Conservation (phyloP, 2,888 invertebrate species). For the Standfussiana lucernea region DNA sequence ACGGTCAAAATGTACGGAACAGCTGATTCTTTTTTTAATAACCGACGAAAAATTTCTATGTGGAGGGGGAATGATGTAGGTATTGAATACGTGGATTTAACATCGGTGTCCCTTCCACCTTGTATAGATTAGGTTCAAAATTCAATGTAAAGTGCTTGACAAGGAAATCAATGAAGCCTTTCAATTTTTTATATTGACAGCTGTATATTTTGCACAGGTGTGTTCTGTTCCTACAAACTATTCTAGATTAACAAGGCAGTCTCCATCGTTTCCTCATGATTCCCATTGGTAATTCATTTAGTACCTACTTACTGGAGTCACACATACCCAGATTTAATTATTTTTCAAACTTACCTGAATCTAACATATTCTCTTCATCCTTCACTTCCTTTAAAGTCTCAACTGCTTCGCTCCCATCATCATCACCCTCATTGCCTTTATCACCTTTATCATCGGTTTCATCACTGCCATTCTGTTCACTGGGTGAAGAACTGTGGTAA, state of each 20-base stretch:
- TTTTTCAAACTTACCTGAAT: constrained; percentile 79
- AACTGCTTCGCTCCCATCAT: constrained; percentile 42
- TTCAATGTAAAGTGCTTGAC: background rate
- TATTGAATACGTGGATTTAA: too few species aligned
- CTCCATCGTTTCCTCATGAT: background rate
- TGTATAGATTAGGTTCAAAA: background rate
- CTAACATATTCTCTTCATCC: constrained; percentile 86
- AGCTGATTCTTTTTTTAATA: too few species aligned
- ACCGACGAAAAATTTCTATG: too few species aligned
- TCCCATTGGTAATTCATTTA: background rate
- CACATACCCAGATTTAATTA: background rate
- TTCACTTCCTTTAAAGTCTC: constrained; percentile 72
- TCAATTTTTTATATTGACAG: background rate
- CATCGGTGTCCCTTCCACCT: too few species aligned
- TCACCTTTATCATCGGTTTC: constrained; percentile 46
- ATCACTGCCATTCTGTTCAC: constrained; percentile 54
- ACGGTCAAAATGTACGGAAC: too few species aligned
- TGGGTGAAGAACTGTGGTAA: constrained; percentile 77
- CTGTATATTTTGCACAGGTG: background rate
- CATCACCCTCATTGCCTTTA: constrained; percentile 28
- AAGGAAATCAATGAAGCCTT: background rate
- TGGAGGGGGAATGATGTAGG: too few species aligned
- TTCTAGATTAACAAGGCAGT: background rate
- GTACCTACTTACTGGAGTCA: background rate
- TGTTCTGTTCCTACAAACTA: background rate